Evolutionary conservation across 2,113 vertebrate species (phyloP), one percentile per base, ranked within the genome.

Genomic region (Octodon degus): DNA sequence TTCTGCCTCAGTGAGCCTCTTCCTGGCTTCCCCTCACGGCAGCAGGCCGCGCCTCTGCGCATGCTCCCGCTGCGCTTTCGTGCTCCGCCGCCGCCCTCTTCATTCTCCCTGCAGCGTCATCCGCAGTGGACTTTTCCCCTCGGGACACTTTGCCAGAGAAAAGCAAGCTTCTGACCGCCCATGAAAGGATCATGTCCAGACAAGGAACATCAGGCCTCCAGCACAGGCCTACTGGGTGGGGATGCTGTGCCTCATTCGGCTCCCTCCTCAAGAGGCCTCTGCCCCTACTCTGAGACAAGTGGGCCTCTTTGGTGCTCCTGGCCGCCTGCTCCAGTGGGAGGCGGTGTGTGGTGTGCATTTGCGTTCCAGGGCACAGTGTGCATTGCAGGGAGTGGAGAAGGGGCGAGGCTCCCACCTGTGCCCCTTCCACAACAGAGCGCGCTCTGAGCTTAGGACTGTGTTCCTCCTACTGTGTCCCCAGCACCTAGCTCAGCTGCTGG

Each of bases 371-470:
- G 68, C n/a, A n/a, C 12, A 19, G 30, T 0, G 10, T 6, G 7
- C 5, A 20, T 14, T 7, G 0, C 0, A 16, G 43, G 1, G 25
- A 13, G 4, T 0, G 9, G 63, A 22, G 13, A 25, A 14, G 30
- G 74, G 74, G 40, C 6, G 11, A 47, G 37, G 40, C 10, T 72
- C 3, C 0, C 11, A 20, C 5, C 53, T 34, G 24, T 34, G 25
- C 20, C 34, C 25, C 30, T 32, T 2, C 19, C 22, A 20, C 14
- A 37, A 4, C 13, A 2, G 1, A 43, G 55, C 58, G 37, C 1
- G 0, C 65, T 58, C 43, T 55, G 20, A 5, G 14, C 3, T 27
- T 32, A 67, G 63, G 88, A 30, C 34, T 3, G 5, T 17, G 7
- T 91, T 53, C 5, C 6, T 84, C 30, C 84, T n/a, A 5, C 24